Base-by-base conservation (phyloP, 2,113 vertebrate species). In the Ammodytes dubius region DNA sequence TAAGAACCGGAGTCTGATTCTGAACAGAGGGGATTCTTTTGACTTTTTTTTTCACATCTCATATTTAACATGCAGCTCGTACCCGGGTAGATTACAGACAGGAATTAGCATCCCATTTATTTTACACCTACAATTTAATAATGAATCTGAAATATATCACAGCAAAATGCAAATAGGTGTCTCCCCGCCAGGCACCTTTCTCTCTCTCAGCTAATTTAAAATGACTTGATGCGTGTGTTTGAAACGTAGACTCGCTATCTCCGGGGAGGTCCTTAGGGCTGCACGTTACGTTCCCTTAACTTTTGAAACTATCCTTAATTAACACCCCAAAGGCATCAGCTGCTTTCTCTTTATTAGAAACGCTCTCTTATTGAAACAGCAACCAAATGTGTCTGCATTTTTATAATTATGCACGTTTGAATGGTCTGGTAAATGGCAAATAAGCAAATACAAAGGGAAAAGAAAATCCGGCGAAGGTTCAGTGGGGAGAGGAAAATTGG, bases 261-360 rank as follows among this genome's bases (percentile, higher is more conserved):
- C 83, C 19, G 0, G 81, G 81, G 87, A 87, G 19, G 60, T 88
- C 83, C 76, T 83, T 42, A 72, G 65, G 27, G 67, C 81, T 67
- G 49, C 52, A 43, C 11, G 53, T 70, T 81, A 67, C 87, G 52
- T 77, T 88, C 43, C 72, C 75, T 65, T 3, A 87, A 79, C 84
- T 83, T 90, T 78, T 79, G 79, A 80, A 76, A 83, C n/a, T 47
- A 1, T 74, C 70, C 77, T 61, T 82, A 87, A 88, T 90, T 85
- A 91, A 78, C 84, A 81, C 66, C 65, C 85, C 10, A 40, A 81
- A 83, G 87, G 73, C 83, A 37, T 50, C 71, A 1, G 40, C 45
- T 17, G 71, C 59, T 57, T 27, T 12, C 77, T 68, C 64, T 19
- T 81, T 15, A 68, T 82, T 35, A 63, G n/a, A 37, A 14, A 27